Evolutionary conservation across 2,113 vertebrate species (phyloP), one percentile per base, ranked within the genome.

Genomic region (Gopherus evgoodei): DNA sequence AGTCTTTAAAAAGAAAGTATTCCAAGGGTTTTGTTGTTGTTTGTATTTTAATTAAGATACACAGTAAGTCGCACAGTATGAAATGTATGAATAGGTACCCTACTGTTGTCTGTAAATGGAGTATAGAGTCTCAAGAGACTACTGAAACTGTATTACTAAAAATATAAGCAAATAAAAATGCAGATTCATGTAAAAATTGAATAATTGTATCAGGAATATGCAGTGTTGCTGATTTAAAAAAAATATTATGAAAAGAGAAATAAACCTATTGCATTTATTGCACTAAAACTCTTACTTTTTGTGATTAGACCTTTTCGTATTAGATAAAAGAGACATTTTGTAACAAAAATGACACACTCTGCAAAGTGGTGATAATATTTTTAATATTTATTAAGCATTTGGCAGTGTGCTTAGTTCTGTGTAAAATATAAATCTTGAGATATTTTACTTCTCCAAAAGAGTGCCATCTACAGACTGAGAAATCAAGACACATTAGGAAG

Each of bases 51-150:
- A 84, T n/a, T 35, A 31, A 8, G 5, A 4, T 1, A 1, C 1
- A 10, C n/a, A 56, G 53, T 89, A 57, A 10, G 49, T 35, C 69
- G 38, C 21, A 1, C 0, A 24, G 56, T 1, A 24, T 83, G 91
- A 10, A 50, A 5, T 10, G 17, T 3, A 65, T 81, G 13, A 12
- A 12, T 5, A 24, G 59, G 35, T 29, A 1, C n/a, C 44, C 79
- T 42, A 65, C 47, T 35, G 50, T 50, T 54, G 85, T 0, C 81
- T 87, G 31, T n/a, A 27, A 35, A 80, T 88, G 38, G 11, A 21
- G 21, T 53, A 44, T 52, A 79, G 75, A 19, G 5, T 49, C 35
- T 3, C 8, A 0, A 0, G 4, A 79, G 12, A 6, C 72, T 19
- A 22, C 6, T 27, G 82, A 76, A 8, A 24, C 8, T 0, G 2